Percentiles rank a stretch among this genome's conserved stretches.
Evolutionary conservation across 2,888 invertebrate species (phyloP).

Genomic region (Drosophila atroscutellata): DNA sequence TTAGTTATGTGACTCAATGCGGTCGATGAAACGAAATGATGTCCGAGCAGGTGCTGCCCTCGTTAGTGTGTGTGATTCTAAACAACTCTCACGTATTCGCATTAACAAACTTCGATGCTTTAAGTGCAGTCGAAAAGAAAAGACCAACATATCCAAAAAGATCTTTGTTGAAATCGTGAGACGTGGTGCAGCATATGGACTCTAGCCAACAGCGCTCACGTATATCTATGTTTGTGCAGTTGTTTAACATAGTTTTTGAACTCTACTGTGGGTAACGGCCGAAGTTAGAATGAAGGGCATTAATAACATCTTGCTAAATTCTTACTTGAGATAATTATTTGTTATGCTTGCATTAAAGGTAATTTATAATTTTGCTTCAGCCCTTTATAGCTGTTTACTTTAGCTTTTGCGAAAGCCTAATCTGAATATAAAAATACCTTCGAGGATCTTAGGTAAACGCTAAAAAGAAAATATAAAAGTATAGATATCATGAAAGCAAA

Average conservation of each 20-base stretch:
- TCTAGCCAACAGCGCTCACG: slow-evolving; percentile 23
- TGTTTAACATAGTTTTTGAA: slow-evolving; percentile 29
- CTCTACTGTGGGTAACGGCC: background rate
- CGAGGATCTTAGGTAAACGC: background rate
- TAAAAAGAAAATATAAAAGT: background rate
- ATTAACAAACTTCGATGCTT: slow-evolving; percentile 75
- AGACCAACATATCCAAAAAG: slow-evolving; percentile 36
- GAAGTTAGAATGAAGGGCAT: background rate
- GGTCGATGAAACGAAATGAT: slow-evolving; percentile 12
- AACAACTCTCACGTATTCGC: slow-evolving; percentile 73
- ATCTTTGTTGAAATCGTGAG: slow-evolving; percentile 6
- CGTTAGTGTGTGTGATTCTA: slow-evolving; percentile 35
- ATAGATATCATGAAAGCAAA: background rate
- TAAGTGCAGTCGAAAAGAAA: slow-evolving; percentile 72
- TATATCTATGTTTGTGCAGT: slow-evolving; percentile 65
- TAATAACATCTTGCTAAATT: slow-evolving; percentile 31
- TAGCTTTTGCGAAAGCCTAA: background rate
- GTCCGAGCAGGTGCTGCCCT: slow-evolving; percentile 18
- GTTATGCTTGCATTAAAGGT: slow-evolving; percentile 19
- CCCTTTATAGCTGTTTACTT: background rate
- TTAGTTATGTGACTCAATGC: slow-evolving; percentile 16
- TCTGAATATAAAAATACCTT: background rate
- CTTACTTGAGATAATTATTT: slow-evolving; percentile 38
- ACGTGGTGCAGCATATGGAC: slow-evolving; percentile 12
- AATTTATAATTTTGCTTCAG: background rate